These are phyloP conservation scores for Trichonephila clavata DNA, from an alignment of 1,140 invertebrate genomes.

Conservation along the genomic window DNA sequence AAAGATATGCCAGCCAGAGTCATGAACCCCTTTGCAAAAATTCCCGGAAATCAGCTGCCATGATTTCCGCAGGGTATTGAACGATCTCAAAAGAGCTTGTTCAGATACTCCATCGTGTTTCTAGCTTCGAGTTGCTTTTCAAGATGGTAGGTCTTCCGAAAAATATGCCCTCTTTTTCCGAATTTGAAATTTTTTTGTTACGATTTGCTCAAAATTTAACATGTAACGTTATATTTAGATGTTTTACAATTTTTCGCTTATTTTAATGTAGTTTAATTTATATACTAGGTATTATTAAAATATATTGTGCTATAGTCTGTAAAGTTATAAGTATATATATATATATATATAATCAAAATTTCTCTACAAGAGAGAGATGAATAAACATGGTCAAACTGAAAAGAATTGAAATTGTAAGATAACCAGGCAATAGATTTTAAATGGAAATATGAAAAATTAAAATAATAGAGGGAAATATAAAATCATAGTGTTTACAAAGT, in stretches of 20 bases:
- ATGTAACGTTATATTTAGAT: not conserved
- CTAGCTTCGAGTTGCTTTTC: constrained; percentile 1
- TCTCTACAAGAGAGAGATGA: too few species aligned
- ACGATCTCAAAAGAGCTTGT: constrained; percentile 49
- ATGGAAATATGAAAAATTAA: too few species aligned
- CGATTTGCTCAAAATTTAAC: not conserved
- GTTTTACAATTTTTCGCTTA: not conserved
- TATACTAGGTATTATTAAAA: too few species aligned
- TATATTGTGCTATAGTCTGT: too few species aligned
- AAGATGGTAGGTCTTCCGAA: constrained; percentile 8
- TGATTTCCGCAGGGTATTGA: constrained; percentile 63
- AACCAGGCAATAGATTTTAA: too few species aligned
- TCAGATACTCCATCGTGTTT: constrained; percentile 44
- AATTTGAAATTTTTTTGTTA: constrained; percentile 7
- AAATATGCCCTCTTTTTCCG: not conserved
- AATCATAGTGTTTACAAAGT: too few species aligned
- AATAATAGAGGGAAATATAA: too few species aligned
- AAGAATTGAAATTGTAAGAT: too few species aligned
- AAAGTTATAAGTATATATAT: too few species aligned
- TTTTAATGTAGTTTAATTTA: too few species aligned
- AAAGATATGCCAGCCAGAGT: constrained; percentile 32
- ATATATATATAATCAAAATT: too few species aligned
- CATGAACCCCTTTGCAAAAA: constrained; percentile 11
- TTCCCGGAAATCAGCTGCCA: constrained; percentile 1
- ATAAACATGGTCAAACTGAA: too few species aligned